Percentiles rank a stretch among this genome's conserved stretches.
These are phyloP conservation scores for Lamprotornis superbus DNA, from an alignment of 2,113 vertebrate species.

Conservation along the genomic window DNA sequence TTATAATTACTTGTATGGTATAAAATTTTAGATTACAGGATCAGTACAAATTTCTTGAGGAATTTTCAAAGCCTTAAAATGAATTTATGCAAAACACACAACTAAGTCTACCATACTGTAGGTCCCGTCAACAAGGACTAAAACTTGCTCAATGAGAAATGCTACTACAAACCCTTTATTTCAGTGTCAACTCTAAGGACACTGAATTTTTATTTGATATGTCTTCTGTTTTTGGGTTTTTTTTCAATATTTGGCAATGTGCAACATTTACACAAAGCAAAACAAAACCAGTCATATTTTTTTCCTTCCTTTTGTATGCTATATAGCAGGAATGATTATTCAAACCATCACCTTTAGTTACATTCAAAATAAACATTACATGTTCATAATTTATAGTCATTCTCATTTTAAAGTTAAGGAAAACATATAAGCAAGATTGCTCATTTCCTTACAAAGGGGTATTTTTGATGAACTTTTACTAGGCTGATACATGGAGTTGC, in stretches of 20 bases:
- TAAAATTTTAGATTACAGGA: slow-evolving; percentile 46
- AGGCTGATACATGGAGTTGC: background rate
- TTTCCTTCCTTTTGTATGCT: background rate
- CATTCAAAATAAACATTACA: background rate
- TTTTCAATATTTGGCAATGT: background rate
- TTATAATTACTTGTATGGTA: background rate
- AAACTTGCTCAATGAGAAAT: background rate
- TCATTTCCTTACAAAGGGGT: background rate
- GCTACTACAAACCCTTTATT: background rate
- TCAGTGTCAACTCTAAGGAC: background rate
- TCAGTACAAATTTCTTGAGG: slow-evolving; percentile 75
- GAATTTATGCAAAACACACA: slow-evolving; percentile 45
- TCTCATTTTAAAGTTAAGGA: background rate
- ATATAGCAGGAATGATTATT: background rate
- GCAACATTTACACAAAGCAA: background rate
- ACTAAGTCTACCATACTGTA: slow-evolving; percentile 67
- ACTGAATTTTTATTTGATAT: background rate
- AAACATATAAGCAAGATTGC: background rate
- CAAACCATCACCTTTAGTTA: background rate
- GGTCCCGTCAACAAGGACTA: slow-evolving; percentile 46
- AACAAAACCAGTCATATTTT: background rate
- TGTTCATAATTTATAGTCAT: background rate
- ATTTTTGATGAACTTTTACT: background rate
- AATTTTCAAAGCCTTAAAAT: slow-evolving; percentile 55
- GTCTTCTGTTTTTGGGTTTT: background rate